Evolutionary conservation across 1,140 invertebrate species (phyloP).

Genomic region (Caenorhabditis inopinata): DNA sequence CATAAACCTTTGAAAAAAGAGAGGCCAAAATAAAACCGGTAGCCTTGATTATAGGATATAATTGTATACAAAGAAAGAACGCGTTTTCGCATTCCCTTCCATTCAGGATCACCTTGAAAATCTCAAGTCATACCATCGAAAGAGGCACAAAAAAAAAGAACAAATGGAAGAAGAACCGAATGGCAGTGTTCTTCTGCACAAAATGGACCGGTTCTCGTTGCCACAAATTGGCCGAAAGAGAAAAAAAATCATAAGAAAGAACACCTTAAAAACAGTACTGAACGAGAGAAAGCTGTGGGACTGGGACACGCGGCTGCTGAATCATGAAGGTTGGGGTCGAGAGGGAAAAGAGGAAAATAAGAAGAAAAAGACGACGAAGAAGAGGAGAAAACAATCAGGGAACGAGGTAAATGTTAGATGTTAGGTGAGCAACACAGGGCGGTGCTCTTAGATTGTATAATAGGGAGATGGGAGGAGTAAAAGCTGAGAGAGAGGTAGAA

Average conservation of each 20-base stretch:
- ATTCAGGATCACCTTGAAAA: slow-evolving; percentile 15
- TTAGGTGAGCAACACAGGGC: neutral
- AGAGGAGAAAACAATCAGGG: neutral
- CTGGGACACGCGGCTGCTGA: neutral
- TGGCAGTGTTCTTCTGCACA: neutral
- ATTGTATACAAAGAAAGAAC: neutral
- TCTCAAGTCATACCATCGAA: neutral
- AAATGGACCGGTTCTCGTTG: neutral
- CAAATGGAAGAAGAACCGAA: too few relatives aligned
- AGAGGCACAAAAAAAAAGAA: neutral
- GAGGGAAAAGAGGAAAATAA: neutral
- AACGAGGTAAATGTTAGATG: neutral
- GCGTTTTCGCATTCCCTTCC: neutral
- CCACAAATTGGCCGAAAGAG: neutral
- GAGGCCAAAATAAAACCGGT: neutral
- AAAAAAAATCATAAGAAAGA: too few relatives aligned
- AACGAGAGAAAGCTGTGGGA: neutral
- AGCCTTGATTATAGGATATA: slow-evolving; percentile 20
- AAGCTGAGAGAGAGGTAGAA: neutral
- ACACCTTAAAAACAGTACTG: slow-evolving; percentile 5
- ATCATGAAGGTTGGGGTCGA: neutral
- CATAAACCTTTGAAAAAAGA: neutral
- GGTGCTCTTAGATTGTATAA: neutral
- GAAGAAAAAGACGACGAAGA: neutral
- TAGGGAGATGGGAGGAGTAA: neutral